Percentiles rank a stretch among this genome's conserved stretches.
phyloP scores from a whole-genome alignment of 2,888 invertebrate genomes.

The Drosophila vallismaia region DNA sequence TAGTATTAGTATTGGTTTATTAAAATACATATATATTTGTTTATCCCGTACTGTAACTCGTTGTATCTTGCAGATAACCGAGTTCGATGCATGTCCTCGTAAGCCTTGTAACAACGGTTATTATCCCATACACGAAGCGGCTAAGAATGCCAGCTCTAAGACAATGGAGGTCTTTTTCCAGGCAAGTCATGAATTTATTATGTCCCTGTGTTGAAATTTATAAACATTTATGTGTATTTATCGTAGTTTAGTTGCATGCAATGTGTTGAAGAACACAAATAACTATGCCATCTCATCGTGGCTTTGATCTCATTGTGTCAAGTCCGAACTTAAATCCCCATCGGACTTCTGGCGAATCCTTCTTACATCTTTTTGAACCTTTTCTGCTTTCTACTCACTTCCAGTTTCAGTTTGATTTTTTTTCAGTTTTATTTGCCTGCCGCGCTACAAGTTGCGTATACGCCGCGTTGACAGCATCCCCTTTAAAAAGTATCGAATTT shows the following conservation, averaged over 20 bases:
- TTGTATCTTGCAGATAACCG: conserved; percentile 87
- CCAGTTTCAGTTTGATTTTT: conserved; percentile 18
- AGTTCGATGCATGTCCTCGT: conserved; percentile 91
- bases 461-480: conserved; percentile 18
- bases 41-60: conserved; percentile 45
- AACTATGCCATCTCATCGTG: conserved; percentile 27
- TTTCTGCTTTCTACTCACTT: conserved; percentile 21
- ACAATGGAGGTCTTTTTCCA: conserved; percentile 92
- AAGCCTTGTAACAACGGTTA: conserved; percentile 94
- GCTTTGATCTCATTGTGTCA: conserved; percentile 37
- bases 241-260: conserved; percentile 13
- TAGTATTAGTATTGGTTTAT: conserved; percentile 6
- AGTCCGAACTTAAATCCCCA: conserved; percentile 52
- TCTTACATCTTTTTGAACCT: conserved; percentile 43
- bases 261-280: background rate
- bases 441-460: conserved; percentile 30
- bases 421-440: conserved; percentile 33
- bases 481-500: conserved; percentile 66
- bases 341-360: conserved; percentile 23
- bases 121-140: conserved; percentile 95
- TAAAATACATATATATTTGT: conserved; percentile 4
- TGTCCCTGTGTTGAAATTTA: background rate
- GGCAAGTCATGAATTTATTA: conserved; percentile 75
- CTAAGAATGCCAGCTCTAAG: conserved; percentile 93
- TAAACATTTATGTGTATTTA: background rate